Evolutionary conservation across 1,140 invertebrate species (phyloP).

Genomic region (Globodera rostochiensis): DNA sequence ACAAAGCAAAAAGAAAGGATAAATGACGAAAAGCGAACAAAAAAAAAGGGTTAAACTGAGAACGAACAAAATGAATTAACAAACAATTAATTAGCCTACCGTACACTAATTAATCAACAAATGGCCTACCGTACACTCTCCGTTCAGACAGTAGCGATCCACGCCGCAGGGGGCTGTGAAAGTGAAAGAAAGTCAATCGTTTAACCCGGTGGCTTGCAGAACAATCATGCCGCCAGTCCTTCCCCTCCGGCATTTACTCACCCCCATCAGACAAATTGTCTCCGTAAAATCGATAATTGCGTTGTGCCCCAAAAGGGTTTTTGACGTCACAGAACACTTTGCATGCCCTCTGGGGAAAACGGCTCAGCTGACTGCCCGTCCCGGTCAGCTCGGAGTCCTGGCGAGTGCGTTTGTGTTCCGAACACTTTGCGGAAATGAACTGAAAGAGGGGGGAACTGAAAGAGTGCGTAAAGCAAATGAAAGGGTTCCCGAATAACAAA

Average conservation of each 20-base stretch:
- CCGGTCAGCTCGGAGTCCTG: slow-evolving; percentile 62
- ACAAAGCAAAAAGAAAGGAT: slow-evolving; percentile 31
- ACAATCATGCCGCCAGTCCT: too few species aligned
- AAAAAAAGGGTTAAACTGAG: background rate
- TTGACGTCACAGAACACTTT: slow-evolving; percentile 65
- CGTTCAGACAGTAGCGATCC: slow-evolving; percentile 62
- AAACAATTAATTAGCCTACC: too few species aligned
- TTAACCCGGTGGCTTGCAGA: background rate
- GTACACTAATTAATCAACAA: slow-evolving; percentile 39
- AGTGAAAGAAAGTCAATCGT: background rate
- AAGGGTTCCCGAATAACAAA: background rate
- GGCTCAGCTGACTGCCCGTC: slow-evolving; percentile 57
- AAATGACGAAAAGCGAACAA: slow-evolving; percentile 1
- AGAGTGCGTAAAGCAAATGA: too few species aligned
- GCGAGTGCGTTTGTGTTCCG: slow-evolving; percentile 61
- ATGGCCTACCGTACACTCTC: slow-evolving; percentile 61
- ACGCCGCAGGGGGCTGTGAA: slow-evolving; percentile 58
- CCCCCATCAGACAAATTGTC: slow-evolving; percentile 63
- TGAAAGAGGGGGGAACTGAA: slow-evolving; percentile 13
- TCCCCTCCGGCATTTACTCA: background rate
- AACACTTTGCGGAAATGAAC: slow-evolving; percentile 46
- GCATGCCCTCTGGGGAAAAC: slow-evolving; percentile 64
- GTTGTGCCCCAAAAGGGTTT: slow-evolving; percentile 50
- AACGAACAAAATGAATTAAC: slow-evolving; percentile 4
- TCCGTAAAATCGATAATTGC: slow-evolving; percentile 66